Evolutionary conservation across 2,888 invertebrate genomes (phyloP).

Genomic region (Rhaphigaster nebulosa): DNA sequence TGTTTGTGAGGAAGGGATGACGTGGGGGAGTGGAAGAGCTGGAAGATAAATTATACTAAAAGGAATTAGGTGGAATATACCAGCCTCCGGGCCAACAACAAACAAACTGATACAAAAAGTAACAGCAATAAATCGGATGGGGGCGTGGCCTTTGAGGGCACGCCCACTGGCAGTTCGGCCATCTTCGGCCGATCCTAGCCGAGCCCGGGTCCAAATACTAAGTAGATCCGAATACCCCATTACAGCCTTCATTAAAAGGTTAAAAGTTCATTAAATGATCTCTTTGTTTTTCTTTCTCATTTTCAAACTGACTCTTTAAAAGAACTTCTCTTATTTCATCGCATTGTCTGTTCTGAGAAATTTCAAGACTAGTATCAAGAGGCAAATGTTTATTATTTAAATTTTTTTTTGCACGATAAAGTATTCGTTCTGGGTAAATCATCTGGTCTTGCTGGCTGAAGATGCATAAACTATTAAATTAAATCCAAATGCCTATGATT

Average conservation of each 20-base stretch:
- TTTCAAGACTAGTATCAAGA: background rate
- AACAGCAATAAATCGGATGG: conserved; percentile 56
- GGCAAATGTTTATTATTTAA: too few species aligned
- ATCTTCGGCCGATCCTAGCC: background rate
- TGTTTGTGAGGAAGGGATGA: conserved; percentile 38
- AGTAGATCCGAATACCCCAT: conserved; percentile 21
- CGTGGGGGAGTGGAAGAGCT: background rate
- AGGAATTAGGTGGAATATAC: conserved; percentile 58
- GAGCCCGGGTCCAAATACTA: background rate
- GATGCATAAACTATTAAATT: too few species aligned
- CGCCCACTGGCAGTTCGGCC: conserved; percentile 32
- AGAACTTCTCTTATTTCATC: background rate
- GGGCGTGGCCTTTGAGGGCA: conserved; percentile 43
- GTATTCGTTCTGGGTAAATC: too few species aligned
- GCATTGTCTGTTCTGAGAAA: background rate
- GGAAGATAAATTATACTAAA: conserved; percentile 54
- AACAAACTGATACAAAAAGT: conserved; percentile 58
- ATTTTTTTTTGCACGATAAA: too few species aligned
- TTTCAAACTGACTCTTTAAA: conserved; percentile 6
- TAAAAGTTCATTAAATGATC: conserved; percentile 18
- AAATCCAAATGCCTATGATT: too few species aligned
- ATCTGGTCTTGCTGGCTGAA: too few species aligned
- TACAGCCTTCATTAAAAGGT: conserved; percentile 31
- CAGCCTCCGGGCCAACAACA: conserved; percentile 48
- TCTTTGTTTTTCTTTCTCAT: conserved; percentile 47